Percentiles rank a stretch among this genome's conserved stretches.
phyloP scores from a whole-genome alignment of 2,113 vertebrate species.

The Ageneiosus marmoratus region DNA sequence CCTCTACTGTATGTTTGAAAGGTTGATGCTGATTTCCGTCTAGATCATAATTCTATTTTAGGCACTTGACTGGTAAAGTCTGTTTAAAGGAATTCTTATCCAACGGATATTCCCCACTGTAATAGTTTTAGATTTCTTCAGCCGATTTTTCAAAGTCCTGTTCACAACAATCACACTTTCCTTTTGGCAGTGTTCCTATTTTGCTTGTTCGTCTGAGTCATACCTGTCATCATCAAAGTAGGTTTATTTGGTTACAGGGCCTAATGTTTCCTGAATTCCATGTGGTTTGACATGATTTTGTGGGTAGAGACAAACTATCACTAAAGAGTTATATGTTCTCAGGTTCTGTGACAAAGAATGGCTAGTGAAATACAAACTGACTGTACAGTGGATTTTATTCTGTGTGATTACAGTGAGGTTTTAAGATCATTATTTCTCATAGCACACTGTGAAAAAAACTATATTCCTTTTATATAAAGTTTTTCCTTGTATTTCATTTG shows the following conservation, averaged over 20 bases:
- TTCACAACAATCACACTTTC: not conserved
- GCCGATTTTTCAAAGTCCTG: not conserved
- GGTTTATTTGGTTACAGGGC: not conserved
- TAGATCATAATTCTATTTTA: not conserved
- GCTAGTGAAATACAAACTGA: not conserved
- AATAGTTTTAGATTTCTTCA: not conserved
- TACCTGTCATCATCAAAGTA: not conserved
- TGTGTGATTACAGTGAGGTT: not conserved
- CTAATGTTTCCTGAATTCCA: not conserved
- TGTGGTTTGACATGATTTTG: not conserved
- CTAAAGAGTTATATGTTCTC: not conserved
- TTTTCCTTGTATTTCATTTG: too few species aligned
- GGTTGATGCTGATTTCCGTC: not conserved
- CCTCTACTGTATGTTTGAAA: not conserved
- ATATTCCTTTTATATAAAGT: too few species aligned
- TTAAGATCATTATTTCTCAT: not conserved
- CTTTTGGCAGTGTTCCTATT: not conserved
- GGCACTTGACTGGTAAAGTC: not conserved
- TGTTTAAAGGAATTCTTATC: not conserved
- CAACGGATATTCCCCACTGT: not conserved
- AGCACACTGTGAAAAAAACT: not conserved
- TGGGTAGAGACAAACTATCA: too few species aligned
- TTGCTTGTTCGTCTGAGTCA: not conserved
- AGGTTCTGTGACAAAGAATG: not conserved
- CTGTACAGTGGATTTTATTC: not conserved